Evolutionary conservation across 2,797 vertebrate species (phyloP).

Genomic region (Picus viridis): DNA sequence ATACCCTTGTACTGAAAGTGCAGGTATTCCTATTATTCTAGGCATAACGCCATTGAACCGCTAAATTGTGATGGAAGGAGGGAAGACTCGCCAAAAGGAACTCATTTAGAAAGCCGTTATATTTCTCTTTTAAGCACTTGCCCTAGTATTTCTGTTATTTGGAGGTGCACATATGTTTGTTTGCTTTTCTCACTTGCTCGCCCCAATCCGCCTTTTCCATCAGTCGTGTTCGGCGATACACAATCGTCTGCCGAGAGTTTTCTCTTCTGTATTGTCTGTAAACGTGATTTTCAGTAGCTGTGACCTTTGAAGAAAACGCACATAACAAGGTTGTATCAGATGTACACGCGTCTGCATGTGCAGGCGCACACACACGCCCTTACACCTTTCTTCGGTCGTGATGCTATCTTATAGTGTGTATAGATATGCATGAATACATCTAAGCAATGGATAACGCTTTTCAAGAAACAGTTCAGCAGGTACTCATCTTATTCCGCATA

Average conservation of each 20-base stretch:
- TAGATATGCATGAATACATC: neutral
- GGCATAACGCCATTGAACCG: neutral
- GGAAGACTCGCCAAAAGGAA: neutral
- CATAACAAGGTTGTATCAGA: neutral
- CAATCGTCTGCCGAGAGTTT: neutral
- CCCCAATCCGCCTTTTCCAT: neutral
- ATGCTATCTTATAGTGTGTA: neutral
- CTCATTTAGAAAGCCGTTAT: neutral
- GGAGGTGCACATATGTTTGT: neutral
- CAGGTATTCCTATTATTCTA: conserved; percentile 51
- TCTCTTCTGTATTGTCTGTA: neutral
- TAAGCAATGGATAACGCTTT: neutral
- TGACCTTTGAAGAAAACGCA: conserved; percentile 29
- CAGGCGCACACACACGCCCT: neutral
- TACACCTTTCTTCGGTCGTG: neutral
- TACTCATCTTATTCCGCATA: neutral
- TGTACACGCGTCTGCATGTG: neutral
- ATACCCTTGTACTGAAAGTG: conserved; percentile 31
- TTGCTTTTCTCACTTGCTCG: neutral
- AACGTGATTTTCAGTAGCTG: neutral
- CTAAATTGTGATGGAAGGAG: neutral
- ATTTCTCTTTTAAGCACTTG: neutral
- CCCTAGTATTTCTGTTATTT: neutral
- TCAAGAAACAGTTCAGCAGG: conserved; percentile 54
- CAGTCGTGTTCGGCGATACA: neutral